phyloP scores from a whole-genome alignment of 2,797 vertebrate genomes.

The Clarias pachynema region DNA sequence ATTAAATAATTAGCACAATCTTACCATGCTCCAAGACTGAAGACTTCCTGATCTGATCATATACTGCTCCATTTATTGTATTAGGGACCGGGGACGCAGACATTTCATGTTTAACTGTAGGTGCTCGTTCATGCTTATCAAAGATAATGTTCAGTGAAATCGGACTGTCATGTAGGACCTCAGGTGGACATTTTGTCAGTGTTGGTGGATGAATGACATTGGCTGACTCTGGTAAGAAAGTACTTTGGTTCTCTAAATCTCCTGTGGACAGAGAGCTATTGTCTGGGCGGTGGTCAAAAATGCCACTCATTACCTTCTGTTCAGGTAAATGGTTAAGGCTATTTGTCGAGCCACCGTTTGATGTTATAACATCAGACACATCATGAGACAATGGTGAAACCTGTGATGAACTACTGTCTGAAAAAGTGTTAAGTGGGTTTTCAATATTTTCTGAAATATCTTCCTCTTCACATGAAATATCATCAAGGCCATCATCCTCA shows the following conservation, averaged over 20 bases:
- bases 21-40: conserved; percentile 89
- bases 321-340: conserved; percentile 77
- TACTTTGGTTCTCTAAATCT: conserved; percentile 80
- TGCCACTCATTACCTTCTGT: conserved; percentile 80
- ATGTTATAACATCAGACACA: conserved; percentile 90
- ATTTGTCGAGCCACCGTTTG: conserved; percentile 84
- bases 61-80: conserved; percentile 77
- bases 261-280: conserved; percentile 77
- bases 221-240: conserved; percentile 81
- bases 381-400: conserved; percentile 76
- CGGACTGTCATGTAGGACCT: conserved; percentile 80
- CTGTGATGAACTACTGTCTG: conserved; percentile 67
- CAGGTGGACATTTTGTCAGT: conserved; percentile 74
- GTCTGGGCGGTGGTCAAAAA: conserved; percentile 78
- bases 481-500: conserved; percentile 83
- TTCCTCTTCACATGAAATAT: conserved; percentile 85
- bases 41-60: conserved; percentile 80
- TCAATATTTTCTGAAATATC: conserved; percentile 79
- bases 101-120: conserved; percentile 87
- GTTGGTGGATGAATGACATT: conserved; percentile 77
- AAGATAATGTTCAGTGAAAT: conserved; percentile 72
- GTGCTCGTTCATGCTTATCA: conserved; percentile 76
- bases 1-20: conserved; percentile 72
- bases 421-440: conserved; percentile 75
- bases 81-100: conserved; percentile 78